phyloP scores from a whole-genome alignment of 2,113 vertebrate genomes.

The Aptenodytes forsteri region DNA sequence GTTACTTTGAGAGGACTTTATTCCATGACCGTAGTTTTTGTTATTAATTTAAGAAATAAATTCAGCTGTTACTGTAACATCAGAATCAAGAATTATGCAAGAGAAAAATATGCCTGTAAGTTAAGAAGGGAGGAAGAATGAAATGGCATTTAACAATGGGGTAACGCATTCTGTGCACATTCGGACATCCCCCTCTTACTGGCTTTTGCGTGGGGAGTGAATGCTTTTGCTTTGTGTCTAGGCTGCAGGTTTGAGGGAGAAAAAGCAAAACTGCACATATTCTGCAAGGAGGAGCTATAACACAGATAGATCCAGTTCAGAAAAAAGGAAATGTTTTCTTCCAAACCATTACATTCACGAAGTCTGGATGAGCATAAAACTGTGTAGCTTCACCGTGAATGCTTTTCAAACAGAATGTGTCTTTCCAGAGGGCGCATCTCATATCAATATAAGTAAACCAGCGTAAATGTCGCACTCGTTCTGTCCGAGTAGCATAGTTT shows the following conservation, averaged over 20 bases:
- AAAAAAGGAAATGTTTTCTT: background rate
- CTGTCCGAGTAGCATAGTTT: conserved; percentile 57
- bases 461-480: background rate
- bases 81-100: background rate
- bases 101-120: background rate
- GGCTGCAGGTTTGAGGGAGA: background rate
- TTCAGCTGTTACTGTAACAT: background rate
- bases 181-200: background rate
- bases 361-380: background rate
- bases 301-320: background rate
- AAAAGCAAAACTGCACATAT: background rate
- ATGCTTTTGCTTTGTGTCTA: conserved; percentile 41
- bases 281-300: conserved; percentile 32
- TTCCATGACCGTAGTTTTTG: background rate
- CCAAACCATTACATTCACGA: background rate
- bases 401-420: background rate
- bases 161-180: background rate
- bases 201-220: background rate
- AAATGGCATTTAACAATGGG: background rate
- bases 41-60: background rate
- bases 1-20: background rate
- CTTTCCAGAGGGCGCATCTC: background rate
- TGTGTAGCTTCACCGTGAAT: background rate
- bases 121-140: background rate
- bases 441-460: background rate